Percentiles rank a stretch among this genome's conserved stretches.
Conservation (phyloP, 2,797 vertebrate genomes). For the Ctenopoma multispine region DNA sequence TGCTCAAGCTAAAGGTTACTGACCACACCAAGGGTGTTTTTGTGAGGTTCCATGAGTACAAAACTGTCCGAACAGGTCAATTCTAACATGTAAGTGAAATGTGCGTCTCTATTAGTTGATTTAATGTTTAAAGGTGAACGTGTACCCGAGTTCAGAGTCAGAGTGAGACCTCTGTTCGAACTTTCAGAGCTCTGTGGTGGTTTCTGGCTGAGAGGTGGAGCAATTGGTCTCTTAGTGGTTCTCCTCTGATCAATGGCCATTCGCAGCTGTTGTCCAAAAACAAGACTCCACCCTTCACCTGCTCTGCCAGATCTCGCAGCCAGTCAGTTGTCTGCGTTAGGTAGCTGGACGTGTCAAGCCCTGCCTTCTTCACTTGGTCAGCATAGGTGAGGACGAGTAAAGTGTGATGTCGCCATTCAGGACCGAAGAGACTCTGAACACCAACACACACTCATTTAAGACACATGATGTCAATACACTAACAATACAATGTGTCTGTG, state of each 20-base stretch:
- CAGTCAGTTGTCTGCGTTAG: slow-evolving; percentile 47
- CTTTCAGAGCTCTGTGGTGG: slow-evolving; percentile 50
- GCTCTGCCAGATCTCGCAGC: slow-evolving; percentile 51
- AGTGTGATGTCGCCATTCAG: slow-evolving; percentile 61
- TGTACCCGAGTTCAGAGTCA: background rate
- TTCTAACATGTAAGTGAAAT: too few relatives aligned
- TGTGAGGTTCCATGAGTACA: too few relatives aligned
- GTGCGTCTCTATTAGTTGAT: background rate
- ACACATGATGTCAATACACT: background rate
- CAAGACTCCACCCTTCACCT: slow-evolving; percentile 45
- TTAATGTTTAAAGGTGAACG: background rate
- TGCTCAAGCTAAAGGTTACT: too few relatives aligned
- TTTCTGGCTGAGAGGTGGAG: slow-evolving; percentile 68
- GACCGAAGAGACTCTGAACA: slow-evolving; percentile 61
- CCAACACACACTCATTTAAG: slow-evolving; percentile 5
- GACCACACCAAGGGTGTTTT: background rate
- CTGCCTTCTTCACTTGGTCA: slow-evolving; percentile 59
- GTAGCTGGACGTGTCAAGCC: slow-evolving; percentile 30
- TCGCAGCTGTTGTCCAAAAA: slow-evolving; percentile 71
- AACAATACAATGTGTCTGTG: background rate
- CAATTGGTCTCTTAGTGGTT: slow-evolving; percentile 59
- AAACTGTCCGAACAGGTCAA: too few relatives aligned
- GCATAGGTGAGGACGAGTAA: slow-evolving; percentile 66
- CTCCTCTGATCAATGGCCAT: slow-evolving; percentile 64
- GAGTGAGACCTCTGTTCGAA: slow-evolving; percentile 22